Percentiles rank a stretch among this genome's conserved stretches.
Evolutionary conservation across 2,797 vertebrate genomes (phyloP).

Genomic region (Bovichtus diacanthus): DNA sequence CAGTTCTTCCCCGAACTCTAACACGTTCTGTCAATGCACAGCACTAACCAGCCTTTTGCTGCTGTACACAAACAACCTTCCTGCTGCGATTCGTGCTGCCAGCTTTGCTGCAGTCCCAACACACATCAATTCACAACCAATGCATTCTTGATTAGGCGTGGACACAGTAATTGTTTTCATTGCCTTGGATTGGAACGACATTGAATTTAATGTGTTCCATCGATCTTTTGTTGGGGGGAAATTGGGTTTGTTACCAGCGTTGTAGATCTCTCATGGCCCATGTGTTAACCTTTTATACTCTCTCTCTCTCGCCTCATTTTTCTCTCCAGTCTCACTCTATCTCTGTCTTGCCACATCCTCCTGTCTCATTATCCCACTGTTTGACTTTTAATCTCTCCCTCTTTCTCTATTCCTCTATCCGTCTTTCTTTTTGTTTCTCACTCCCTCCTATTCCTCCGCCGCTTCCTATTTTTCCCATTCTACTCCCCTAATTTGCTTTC

Average conservation of each 20-base stretch:
- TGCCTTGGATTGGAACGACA: slow-evolving; percentile 70
- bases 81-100: slow-evolving; percentile 13
- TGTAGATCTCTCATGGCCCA: slow-evolving; percentile 57
- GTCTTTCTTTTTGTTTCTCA: not conserved
- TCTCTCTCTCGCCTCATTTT: slow-evolving; percentile 38
- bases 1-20: not conserved
- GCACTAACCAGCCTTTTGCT: slow-evolving; percentile 23
- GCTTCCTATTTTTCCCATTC: not conserved
- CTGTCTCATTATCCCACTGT: slow-evolving; percentile 4
- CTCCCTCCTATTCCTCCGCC: slow-evolving; percentile 8
- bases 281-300: slow-evolving; percentile 50
- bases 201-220: slow-evolving; percentile 75
- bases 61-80: slow-evolving; percentile 36
- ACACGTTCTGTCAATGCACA: not conserved
- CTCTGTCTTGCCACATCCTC: slow-evolving; percentile 20
- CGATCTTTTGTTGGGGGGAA: slow-evolving; percentile 75
- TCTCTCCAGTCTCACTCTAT: slow-evolving; percentile 24
- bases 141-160: slow-evolving; percentile 74
- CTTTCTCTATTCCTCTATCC: slow-evolving; percentile 14
- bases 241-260: slow-evolving; percentile 71
- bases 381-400: slow-evolving; percentile 21
- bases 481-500: slow-evolving; percentile 1
- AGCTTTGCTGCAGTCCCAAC: slow-evolving; percentile 57
- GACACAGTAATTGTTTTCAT: slow-evolving; percentile 79
- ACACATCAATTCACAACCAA: slow-evolving; percentile 58